phyloP scores from a whole-genome alignment of 2,113 vertebrate species.

The Gymnogyps californianus region DNA sequence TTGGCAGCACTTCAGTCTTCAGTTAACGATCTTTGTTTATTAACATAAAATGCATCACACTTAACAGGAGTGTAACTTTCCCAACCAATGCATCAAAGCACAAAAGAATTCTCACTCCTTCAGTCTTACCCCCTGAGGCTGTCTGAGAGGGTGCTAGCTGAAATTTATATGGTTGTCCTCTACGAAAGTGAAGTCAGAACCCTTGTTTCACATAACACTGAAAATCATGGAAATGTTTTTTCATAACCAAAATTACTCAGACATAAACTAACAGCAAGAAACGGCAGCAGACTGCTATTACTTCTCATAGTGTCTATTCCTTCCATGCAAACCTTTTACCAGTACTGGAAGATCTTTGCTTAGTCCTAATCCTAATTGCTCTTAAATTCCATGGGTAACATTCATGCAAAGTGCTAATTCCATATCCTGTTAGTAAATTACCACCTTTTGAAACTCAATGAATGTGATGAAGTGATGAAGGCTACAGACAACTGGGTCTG shows the following conservation, averaged over 20 bases:
- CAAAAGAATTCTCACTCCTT: background rate
- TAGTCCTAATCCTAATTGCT: background rate
- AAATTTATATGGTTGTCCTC: background rate
- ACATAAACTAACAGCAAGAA: background rate
- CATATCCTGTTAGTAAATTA: background rate
- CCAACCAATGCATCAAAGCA: conserved; percentile 38
- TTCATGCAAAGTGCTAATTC: background rate
- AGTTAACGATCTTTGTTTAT: conserved; percentile 59
- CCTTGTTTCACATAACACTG: background rate
- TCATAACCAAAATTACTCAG: background rate
- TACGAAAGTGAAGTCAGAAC: background rate
- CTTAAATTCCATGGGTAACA: background rate
- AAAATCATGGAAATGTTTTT: background rate
- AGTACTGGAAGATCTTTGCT: background rate
- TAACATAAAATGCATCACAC: conserved; percentile 38
- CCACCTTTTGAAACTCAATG: background rate
- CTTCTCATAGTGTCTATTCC: background rate
- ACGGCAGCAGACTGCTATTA: background rate
- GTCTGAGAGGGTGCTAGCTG: background rate
- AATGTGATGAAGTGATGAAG: background rate
- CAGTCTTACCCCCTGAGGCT: background rate
- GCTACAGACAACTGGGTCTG: background rate
- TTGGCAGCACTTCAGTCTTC: conserved; percentile 52
- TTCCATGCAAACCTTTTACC: background rate
- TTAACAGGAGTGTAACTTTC: conserved; percentile 25